These are phyloP conservation scores for Tursiops truncatus DNA, from an alignment of 2,113 vertebrate species.

Conservation along the genomic window DNA sequence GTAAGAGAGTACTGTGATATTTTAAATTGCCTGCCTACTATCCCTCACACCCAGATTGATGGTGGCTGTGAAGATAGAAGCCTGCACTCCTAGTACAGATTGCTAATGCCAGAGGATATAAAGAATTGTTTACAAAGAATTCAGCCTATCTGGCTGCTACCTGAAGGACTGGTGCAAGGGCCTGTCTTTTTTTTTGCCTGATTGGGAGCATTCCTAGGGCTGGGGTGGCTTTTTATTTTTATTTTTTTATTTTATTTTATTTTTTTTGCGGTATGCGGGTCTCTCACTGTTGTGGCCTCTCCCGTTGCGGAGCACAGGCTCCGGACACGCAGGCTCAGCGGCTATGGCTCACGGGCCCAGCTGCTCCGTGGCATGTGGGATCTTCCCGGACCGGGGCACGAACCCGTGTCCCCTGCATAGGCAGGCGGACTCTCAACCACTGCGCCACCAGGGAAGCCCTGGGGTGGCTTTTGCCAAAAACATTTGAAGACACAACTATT, in stretches of 20 bases:
- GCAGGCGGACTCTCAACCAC: too few species aligned
- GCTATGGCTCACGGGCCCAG: too few species aligned
- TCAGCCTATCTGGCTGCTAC: neutral
- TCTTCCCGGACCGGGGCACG: too few species aligned
- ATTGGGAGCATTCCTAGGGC: neutral
- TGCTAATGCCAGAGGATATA: neutral
- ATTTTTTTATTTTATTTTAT: too few species aligned
- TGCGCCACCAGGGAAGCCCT: neutral
- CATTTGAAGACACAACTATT: neutral
- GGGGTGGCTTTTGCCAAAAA: conserved; percentile 1
- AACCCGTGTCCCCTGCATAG: too few species aligned
- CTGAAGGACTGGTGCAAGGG: neutral
- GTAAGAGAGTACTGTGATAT: neutral
- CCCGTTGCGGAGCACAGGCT: too few species aligned
- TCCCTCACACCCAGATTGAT: neutral
- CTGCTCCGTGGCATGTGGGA: too few species aligned
- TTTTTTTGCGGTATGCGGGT: too few species aligned
- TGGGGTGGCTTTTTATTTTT: neutral
- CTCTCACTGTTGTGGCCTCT: too few species aligned
- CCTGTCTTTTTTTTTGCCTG: neutral
- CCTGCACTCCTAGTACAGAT: neutral
- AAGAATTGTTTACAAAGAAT: conserved; percentile 11
- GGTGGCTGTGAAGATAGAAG: conserved; percentile 2
- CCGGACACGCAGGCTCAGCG: too few species aligned
- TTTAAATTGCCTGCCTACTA: neutral